Conservation (phyloP, 2,113 vertebrate genomes). For the Morone saxatilis region DNA sequence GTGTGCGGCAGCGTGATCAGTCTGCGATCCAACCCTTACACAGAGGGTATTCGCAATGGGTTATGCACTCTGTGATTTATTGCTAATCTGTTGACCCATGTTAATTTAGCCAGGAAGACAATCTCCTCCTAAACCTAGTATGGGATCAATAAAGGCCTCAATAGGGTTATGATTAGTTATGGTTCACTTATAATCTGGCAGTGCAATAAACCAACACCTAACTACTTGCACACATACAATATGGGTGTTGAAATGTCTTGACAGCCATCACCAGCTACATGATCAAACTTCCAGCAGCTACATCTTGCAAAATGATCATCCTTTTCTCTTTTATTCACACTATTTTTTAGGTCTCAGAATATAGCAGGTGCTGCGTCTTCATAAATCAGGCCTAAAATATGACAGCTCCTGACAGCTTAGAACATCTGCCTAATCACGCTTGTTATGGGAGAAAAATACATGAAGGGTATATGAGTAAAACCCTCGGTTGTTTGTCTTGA, state of each 20-base stretch:
- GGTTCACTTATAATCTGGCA: constrained; percentile 19
- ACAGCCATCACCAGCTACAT: constrained; percentile 18
- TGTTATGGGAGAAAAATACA: constrained; percentile 71
- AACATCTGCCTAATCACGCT: constrained; percentile 77
- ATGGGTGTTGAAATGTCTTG: neutral
- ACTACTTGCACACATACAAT: neutral
- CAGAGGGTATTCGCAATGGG: constrained; percentile 5
- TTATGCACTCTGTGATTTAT: constrained; percentile 36
- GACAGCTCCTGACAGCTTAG: constrained; percentile 66
- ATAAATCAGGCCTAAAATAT: constrained; percentile 64
- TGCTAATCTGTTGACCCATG: constrained; percentile 37
- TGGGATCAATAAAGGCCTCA: constrained; percentile 35
- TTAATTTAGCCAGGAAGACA: constrained; percentile 25
- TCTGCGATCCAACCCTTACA: neutral
- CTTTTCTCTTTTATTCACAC: constrained; percentile 12
- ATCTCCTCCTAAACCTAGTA: neutral
- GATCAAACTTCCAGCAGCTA: neutral
- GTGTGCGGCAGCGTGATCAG: constrained; percentile 13
- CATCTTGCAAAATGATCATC: constrained; percentile 1
- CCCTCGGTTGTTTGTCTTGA: constrained; percentile 50
- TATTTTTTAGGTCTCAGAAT: constrained; percentile 21
- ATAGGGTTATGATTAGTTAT: constrained; percentile 14
- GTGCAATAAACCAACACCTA: constrained; percentile 4
- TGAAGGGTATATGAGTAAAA: constrained; percentile 54
- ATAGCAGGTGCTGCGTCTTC: constrained; percentile 61